These are phyloP conservation scores for Caenorhabditis afra DNA, from an alignment of 2,888 invertebrate species.

Conservation along the genomic window DNA sequence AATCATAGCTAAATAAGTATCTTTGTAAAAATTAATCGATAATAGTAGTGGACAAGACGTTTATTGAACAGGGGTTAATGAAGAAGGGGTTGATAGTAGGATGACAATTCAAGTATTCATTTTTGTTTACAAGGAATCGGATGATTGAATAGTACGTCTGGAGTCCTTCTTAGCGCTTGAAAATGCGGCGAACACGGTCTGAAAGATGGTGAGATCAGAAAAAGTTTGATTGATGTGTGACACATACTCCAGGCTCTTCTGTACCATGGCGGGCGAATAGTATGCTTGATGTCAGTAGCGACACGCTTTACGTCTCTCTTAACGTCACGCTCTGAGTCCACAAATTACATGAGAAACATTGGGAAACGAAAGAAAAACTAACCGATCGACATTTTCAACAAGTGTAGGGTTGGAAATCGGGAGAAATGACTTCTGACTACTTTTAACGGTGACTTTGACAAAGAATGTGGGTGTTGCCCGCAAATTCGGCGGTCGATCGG, in stretches of 20 bases:
- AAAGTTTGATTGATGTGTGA: no score
- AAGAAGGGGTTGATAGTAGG: no score
- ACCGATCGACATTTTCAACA: constrained; percentile 37
- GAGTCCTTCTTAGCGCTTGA: constrained; percentile 42
- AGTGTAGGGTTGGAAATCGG: not conserved
- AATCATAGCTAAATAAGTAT: constrained; percentile 3
- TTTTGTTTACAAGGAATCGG: no score
- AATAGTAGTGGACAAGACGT: not conserved
- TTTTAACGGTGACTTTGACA: no score
- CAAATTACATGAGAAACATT: not conserved
- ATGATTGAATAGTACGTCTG: no score
- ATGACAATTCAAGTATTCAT: no score
- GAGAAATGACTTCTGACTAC: constrained; percentile 13
- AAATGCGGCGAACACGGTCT: constrained; percentile 61
- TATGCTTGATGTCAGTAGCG: constrained; percentile 60
- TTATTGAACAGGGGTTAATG: no score
- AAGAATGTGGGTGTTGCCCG: constrained; percentile 58
- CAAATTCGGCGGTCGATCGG: constrained; percentile 16
- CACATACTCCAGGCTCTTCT: constrained; percentile 64
- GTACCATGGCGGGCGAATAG: constrained; percentile 68
- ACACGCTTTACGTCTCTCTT: constrained; percentile 59
- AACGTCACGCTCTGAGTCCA: constrained; percentile 34
- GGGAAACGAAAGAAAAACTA: constrained; percentile 1
- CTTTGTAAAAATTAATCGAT: not conserved
- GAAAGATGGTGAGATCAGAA: no score